Percentiles rank a stretch among this genome's conserved stretches.
phyloP scores from a whole-genome alignment of 2,113 vertebrate species.

The Aptenodytes patagonicus region DNA sequence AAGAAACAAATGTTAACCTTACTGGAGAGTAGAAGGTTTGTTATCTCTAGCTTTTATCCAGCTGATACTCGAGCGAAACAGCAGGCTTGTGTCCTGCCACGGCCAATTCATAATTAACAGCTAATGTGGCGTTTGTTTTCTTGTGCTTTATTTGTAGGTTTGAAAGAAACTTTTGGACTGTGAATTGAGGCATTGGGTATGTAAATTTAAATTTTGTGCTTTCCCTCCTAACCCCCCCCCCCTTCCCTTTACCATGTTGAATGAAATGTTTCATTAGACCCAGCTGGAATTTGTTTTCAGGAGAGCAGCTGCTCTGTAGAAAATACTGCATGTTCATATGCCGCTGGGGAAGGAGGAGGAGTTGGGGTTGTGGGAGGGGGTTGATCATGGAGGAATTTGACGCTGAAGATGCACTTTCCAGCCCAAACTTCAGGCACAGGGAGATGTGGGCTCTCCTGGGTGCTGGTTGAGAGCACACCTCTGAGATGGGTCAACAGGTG shows the following conservation, averaged over 20 bases:
- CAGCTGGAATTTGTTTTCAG: neutral
- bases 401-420: neutral
- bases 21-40: constrained; percentile 61
- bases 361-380: neutral
- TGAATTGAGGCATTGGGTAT: constrained; percentile 78
- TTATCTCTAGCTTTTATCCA: constrained; percentile 65
- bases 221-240: neutral
- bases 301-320: constrained; percentile 27
- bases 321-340: neutral
- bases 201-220: constrained; percentile 62
- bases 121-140: constrained; percentile 58
- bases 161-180: constrained; percentile 75
- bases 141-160: constrained; percentile 70
- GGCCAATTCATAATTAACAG: constrained; percentile 34
- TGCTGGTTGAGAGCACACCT: neutral
- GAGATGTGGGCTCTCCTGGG: neutral
- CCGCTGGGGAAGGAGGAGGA: neutral
- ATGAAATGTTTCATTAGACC: constrained; percentile 23
- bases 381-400: neutral
- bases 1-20: constrained; percentile 69
- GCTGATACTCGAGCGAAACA: constrained; percentile 51
- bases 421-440: neutral
- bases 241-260: neutral
- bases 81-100: constrained; percentile 24
- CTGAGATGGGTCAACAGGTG: neutral